Conservation (phyloP, 2,888 invertebrate genomes). For the Cerastis leucographa region DNA sequence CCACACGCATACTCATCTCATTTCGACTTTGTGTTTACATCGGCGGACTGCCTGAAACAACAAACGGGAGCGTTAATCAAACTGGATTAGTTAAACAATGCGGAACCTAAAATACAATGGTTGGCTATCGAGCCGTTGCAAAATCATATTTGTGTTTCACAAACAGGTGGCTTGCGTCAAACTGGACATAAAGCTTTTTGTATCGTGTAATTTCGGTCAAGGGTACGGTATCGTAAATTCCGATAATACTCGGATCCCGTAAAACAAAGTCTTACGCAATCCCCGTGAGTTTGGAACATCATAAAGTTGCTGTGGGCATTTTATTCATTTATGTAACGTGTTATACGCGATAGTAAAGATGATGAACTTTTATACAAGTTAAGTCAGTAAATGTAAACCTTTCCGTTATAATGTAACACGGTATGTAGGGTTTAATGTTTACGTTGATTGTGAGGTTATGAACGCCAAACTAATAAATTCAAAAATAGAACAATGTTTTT, state of each 20-base stretch:
- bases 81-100: conserved; percentile 78
- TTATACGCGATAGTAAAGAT: conserved; percentile 45
- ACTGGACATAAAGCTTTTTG: conserved; percentile 70
- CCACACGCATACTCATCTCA: conserved; percentile 91
- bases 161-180: conserved; percentile 73
- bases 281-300: conserved; percentile 55
- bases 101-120: conserved; percentile 70
- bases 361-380: conserved; percentile 49
- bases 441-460: conserved; percentile 14
- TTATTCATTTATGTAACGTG: conserved; percentile 47
- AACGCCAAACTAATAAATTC: conserved; percentile 4
- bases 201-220: conserved; percentile 73
- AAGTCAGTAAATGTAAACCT: conserved; percentile 15
- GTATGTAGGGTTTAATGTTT: conserved; percentile 31
- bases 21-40: conserved; percentile 88
- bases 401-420: conserved; percentile 17
- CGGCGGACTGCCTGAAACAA: conserved; percentile 89
- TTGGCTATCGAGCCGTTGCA: conserved; percentile 52
- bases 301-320: conserved; percentile 57
- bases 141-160: conserved; percentile 75
- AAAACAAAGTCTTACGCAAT: conserved; percentile 65
- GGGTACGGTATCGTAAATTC: conserved; percentile 70
- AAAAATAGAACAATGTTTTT: conserved; percentile 13
- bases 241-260: conserved; percentile 53
- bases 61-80: conserved; percentile 78